Conservation (phyloP, 2,888 invertebrate species). For the Punctoribates punctum region DNA sequence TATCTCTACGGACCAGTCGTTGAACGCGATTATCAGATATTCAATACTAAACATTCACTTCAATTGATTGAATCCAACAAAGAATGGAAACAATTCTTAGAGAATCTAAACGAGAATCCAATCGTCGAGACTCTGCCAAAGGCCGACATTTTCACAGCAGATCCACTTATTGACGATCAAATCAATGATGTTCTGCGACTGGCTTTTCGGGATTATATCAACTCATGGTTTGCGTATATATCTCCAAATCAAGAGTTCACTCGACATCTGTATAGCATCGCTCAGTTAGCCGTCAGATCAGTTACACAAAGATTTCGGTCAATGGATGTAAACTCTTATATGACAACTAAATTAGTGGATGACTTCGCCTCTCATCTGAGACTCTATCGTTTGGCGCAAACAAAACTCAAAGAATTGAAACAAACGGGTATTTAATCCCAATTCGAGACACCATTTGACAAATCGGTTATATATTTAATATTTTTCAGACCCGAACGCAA, state of each 20-base stretch:
- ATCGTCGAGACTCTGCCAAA: conserved; percentile 4
- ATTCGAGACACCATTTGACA: neutral
- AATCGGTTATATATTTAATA: neutral
- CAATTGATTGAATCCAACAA: neutral
- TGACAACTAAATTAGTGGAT: conserved; percentile 81
- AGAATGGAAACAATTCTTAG: conserved; percentile 1
- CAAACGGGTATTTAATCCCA: conserved; percentile 53
- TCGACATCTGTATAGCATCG: conserved; percentile 58
- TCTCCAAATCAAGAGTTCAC: conserved; percentile 70
- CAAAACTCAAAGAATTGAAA: conserved; percentile 55
- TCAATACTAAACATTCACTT: neutral
- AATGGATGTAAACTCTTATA: conserved; percentile 80
- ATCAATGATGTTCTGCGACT: conserved; percentile 66
- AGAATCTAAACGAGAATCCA: neutral
- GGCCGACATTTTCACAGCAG: conserved; percentile 65
- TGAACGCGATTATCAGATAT: conserved; percentile 33
- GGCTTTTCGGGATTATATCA: conserved; percentile 72
- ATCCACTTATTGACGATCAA: conserved; percentile 78
- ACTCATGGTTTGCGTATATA: conserved; percentile 61
- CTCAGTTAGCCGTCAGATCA: conserved; percentile 51
- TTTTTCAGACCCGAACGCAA: conserved; percentile 48
- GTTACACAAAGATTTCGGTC: conserved; percentile 35
- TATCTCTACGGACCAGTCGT: neutral
- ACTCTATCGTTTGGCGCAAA: conserved; percentile 71
- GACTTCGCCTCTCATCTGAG: conserved; percentile 84